Base-by-base conservation (phyloP, 30 jellyfish, hydroid and myxozoan genomes). In the Hydractinia echinata region DNA sequence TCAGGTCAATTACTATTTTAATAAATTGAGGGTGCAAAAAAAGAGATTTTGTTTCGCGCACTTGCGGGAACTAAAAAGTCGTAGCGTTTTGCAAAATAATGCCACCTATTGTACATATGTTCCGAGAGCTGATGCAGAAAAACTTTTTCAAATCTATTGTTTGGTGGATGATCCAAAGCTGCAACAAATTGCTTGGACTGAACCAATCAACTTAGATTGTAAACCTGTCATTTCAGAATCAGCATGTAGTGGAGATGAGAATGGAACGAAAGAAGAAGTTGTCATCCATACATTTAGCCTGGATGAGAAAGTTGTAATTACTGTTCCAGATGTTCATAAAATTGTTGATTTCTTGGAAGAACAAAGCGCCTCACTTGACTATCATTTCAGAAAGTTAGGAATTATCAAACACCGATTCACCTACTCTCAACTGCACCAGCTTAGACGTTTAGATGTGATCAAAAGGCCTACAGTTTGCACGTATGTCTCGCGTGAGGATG, bases 381-480 rank as follows among this genome's bases (percentile, higher is more conserved):
- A 93, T 76, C 99, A 93, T 77, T 93, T 93, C 69, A 67, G 99
- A 64, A 93, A 93, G 80, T 87, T 93, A 15, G 99, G 99, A 61
- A 93, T 93, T 53, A 87, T 73, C 69, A 93, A 93, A 73, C 94
- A 83, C 54, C 73, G 99, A 67, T 93, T 87, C 66, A 93, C 99
- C 18, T 93, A 93, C 83, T 87, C 99, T 4, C 99, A 93, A 79
- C 89, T 93, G 54, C 99, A 93, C 79, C 99, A 93, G 85, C 86
- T 93, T 52, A 89, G 99, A 6, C 88, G 99, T 15, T 61, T 93
- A 73, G 93, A 93, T 62, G 96, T 93, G 14, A 93, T 93, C 76
- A 93, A 93, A 79, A 79, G 99, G 30, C 99, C 99, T 10, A 93
- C 99, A 5, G 99, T 93, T 7, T 93, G 99, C 66, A 93, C 99